phyloP scores from a whole-genome alignment of 1,140 invertebrate genomes.

The Choristoneura fumiferana region DNA sequence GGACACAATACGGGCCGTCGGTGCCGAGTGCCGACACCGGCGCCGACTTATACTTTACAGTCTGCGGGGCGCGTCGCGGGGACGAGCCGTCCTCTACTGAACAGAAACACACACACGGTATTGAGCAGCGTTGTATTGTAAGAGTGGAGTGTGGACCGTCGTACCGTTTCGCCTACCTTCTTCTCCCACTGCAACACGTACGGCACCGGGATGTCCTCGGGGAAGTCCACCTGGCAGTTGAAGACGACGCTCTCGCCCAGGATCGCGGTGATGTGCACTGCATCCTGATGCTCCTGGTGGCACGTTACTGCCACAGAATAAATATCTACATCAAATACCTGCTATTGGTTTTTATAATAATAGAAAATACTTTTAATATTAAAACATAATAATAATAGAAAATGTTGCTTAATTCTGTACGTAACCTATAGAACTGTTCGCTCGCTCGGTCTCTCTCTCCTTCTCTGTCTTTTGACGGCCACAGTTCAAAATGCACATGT shows the following conservation, averaged over 20 bases:
- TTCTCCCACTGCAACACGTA: constrained; percentile 99
- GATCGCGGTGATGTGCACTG: constrained; percentile 96
- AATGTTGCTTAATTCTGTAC: too few relatives aligned
- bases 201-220: constrained; percentile 94
- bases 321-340: too few relatives aligned
- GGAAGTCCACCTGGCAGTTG: constrained; percentile 97
- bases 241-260: constrained; percentile 96
- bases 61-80: constrained; percentile 62
- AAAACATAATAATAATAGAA: too few relatives aligned
- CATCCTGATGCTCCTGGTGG: constrained; percentile 87
- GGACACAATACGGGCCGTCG: too few relatives aligned
- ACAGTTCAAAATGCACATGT: too few relatives aligned
- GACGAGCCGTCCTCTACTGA: constrained; percentile 73
- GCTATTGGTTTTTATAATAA: too few relatives aligned
- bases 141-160: constrained; percentile 87
- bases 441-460: too few relatives aligned
- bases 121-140: constrained; percentile 78
- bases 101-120: constrained; percentile 75
- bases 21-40: constrained; percentile 50
- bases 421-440: too few relatives aligned
- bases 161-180: constrained; percentile 97
- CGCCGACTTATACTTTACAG: constrained; percentile 70
- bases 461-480: too few relatives aligned
- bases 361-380: too few relatives aligned
- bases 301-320: constrained; percentile 66